Conservation (phyloP, 2,797 vertebrate genomes). For the Manis pentadactyla region DNA sequence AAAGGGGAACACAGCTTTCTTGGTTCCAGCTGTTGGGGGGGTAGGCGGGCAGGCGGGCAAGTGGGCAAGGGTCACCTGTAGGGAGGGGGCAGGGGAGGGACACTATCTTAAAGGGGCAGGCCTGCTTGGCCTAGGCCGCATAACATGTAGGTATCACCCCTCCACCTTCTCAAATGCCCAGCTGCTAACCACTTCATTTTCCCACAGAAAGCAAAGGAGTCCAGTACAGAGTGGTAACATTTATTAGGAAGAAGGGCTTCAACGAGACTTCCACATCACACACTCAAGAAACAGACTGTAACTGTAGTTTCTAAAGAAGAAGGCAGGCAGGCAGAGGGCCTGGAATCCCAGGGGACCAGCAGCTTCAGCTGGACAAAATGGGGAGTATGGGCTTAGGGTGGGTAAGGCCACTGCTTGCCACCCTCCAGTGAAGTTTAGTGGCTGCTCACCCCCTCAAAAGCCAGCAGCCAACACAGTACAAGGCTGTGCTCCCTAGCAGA, state of each 20-base stretch:
- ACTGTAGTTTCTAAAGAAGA: constrained; percentile 39
- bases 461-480: background rate
- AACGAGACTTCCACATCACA: constrained; percentile 3
- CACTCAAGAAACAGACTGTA: background rate
- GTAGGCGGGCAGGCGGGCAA: constrained; percentile 53
- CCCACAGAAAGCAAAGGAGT: constrained; percentile 57
- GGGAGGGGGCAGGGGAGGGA: constrained; percentile 73
- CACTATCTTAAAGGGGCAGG: constrained; percentile 82
- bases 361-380: constrained; percentile 33
- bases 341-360: background rate
- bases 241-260: constrained; percentile 74
- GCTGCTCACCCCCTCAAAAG: background rate
- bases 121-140: constrained; percentile 40
- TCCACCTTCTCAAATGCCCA: background rate
- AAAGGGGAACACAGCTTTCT: constrained; percentile 70
- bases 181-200: background rate
- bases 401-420: constrained; percentile 25
- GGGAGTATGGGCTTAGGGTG: background rate
- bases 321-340: background rate
- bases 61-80: constrained; percentile 78
- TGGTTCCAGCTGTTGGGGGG: constrained; percentile 15
- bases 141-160: background rate
- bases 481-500: constrained; percentile 14
- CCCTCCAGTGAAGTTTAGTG: constrained; percentile 37
- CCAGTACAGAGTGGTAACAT: constrained; percentile 57